These are phyloP conservation scores for Crocallis elinguaria DNA, from an alignment of 2,888 invertebrate genomes.

Conservation along the genomic window DNA sequence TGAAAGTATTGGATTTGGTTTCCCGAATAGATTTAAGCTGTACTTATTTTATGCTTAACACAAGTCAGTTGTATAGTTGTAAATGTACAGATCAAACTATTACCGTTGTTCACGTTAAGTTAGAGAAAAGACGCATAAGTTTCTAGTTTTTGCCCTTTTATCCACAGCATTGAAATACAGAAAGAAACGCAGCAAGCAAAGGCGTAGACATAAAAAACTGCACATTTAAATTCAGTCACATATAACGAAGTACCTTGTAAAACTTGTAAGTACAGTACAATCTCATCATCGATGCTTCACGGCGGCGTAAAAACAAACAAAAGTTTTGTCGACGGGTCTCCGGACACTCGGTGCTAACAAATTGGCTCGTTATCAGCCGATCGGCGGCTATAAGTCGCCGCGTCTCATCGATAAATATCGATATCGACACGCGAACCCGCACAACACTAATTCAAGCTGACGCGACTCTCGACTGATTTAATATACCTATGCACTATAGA, in stretches of 20 bases:
- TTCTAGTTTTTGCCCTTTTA: neutral
- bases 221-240: conserved; percentile 33
- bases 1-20: no score
- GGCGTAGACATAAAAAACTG: conserved; percentile 10
- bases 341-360: conserved; percentile 60
- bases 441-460: conserved; percentile 63
- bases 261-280: conserved; percentile 38
- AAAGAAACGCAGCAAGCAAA: conserved; percentile 8
- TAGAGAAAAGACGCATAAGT: neutral
- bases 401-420: conserved; percentile 73
- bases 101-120: no score
- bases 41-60: no score
- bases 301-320: conserved; percentile 55
- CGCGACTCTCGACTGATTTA: conserved; percentile 54
- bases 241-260: conserved; percentile 37
- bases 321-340: conserved; percentile 47
- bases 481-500: conserved; percentile 19
- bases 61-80: no score
- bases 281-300: conserved; percentile 46
- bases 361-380: conserved; percentile 76
- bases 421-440: conserved; percentile 63
- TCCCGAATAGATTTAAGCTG: no score
- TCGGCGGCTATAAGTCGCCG: conserved; percentile 72
- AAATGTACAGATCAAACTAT: no score
- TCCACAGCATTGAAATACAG: no score